These are phyloP conservation scores for Ornithoptera priamus DNA, from an alignment of 2,888 invertebrate genomes.

Conservation along the genomic window DNA sequence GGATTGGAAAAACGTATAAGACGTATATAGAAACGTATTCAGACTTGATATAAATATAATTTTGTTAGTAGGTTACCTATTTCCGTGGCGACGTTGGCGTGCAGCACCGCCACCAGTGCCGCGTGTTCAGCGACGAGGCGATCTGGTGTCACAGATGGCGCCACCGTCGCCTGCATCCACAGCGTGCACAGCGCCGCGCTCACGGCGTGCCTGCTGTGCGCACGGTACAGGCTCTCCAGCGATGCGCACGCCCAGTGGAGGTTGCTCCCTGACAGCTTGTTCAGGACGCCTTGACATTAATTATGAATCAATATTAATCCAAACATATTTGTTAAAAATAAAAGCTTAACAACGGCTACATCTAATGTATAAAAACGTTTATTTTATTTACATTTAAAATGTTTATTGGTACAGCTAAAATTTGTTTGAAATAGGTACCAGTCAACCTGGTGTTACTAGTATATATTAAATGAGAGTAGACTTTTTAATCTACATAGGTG, in stretches of 20 bases:
- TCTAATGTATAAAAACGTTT: no score
- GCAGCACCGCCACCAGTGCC: conserved; percentile 89
- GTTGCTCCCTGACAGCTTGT: conserved; percentile 92
- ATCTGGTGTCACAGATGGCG: conserved; percentile 82
- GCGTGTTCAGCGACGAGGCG: conserved; percentile 91
- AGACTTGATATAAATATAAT: no score
- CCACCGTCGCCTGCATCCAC: conserved; percentile 85
- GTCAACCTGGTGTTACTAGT: no score
- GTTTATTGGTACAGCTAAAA: no score
- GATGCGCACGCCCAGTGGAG: conserved; percentile 89
- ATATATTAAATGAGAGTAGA: no score
- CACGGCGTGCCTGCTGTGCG: conserved; percentile 90
- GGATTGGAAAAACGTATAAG: no score
- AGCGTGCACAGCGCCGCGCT: conserved; percentile 86
- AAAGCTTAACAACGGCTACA: no score
- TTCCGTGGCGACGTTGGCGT: conserved; percentile 95
- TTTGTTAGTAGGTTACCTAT: conserved; percentile 79
- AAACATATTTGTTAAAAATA: no score
- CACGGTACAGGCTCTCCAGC: conserved; percentile 89
- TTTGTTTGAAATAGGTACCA: no score
- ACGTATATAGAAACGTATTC: no score
- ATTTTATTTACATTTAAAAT: no score
- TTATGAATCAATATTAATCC: neutral
- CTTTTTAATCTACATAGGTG: no score
- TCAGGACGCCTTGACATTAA: conserved; percentile 81